A percentile compares a stretch with the other conserved stretches of the same genome.
Conservation (phyloP, 2,113 vertebrate species). For the Rhinoptilus africanus region DNA sequence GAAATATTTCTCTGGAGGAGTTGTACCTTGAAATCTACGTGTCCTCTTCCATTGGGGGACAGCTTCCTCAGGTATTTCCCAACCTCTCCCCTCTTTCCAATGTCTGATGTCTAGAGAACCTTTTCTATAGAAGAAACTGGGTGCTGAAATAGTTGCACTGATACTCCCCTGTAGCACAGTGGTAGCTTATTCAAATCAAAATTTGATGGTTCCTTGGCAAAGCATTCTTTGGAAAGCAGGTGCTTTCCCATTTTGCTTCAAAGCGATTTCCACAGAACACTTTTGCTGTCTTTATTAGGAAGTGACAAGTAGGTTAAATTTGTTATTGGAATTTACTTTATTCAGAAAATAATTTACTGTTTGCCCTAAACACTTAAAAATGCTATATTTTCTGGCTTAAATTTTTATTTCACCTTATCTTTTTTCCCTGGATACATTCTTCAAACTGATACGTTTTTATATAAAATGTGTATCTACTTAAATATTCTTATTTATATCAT, state of each 20-base stretch:
- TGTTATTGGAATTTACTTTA: not conserved
- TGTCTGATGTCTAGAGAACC: not conserved
- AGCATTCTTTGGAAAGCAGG: not conserved
- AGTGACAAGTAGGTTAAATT: not conserved
- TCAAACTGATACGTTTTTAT: not conserved
- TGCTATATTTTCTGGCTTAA: not conserved
- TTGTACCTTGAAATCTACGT: not conserved
- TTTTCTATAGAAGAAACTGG: not conserved
- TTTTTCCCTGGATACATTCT: not conserved
- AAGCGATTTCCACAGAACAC: not conserved
- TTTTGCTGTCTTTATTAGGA: not conserved
- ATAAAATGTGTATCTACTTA: not conserved
- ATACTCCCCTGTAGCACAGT: not conserved
- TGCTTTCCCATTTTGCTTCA: not conserved
- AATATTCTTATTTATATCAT: not conserved
- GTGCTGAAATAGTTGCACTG: not conserved
- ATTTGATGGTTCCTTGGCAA: not conserved
- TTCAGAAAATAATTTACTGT: not conserved
- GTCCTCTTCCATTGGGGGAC: not conserved
- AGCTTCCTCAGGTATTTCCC: not conserved
- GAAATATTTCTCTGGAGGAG: not conserved
- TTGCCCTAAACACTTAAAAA: not conserved
- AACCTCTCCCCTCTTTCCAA: not conserved
- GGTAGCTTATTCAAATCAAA: not conserved
- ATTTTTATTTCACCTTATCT: not conserved